A percentile compares a stretch with the other conserved stretches of the same genome.
phyloP scores from a whole-genome alignment of 2,888 invertebrate species.

The Eremobia ochroleuca region DNA sequence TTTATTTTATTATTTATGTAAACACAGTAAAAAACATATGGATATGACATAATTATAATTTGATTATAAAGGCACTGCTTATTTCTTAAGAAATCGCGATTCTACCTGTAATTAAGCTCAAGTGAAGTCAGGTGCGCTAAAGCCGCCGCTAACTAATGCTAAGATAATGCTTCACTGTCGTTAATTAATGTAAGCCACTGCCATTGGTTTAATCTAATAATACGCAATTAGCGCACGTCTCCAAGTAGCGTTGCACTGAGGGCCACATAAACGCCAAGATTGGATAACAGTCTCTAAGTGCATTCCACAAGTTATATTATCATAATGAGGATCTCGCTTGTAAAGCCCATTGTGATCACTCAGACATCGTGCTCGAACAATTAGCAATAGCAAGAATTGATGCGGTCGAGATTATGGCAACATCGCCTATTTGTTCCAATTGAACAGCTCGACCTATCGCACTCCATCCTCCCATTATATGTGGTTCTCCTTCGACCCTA shows the following conservation, averaged over 20 bases:
- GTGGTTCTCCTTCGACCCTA: not conserved
- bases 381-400: not conserved
- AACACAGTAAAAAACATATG: too few species aligned
- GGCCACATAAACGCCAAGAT: not conserved
- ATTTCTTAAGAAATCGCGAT: too few species aligned
- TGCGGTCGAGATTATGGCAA: not conserved
- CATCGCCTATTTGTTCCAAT: not conserved
- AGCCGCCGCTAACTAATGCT: not conserved
- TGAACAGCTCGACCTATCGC: not conserved
- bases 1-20: too few species aligned
- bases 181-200: not conserved
- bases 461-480: not conserved
- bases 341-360: not conserved
- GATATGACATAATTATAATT: too few species aligned
- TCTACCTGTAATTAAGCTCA: constrained; percentile 1
- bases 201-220: constrained; percentile 12
- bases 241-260: not conserved
- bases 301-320: not conserved
- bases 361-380: not conserved
- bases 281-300: constrained; percentile 1
- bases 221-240: not conserved
- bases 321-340: not conserved
- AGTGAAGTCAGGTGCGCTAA: not conserved
- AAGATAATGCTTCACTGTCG: not conserved
- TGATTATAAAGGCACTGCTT: too few species aligned